These are phyloP conservation scores for Camelus dromedarius DNA, from an alignment of 2,113 vertebrate species.

Conservation along the genomic window DNA sequence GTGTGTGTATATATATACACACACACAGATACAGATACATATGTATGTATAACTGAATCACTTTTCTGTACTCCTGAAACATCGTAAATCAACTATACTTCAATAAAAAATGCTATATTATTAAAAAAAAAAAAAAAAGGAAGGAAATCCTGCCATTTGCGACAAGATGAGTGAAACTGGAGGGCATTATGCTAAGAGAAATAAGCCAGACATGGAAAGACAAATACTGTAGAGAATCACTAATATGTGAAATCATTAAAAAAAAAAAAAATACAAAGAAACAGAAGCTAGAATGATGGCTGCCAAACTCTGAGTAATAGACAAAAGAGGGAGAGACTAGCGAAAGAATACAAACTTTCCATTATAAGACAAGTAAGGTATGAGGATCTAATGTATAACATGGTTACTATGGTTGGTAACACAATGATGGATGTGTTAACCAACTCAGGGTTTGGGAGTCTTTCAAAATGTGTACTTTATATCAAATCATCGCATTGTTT, in stretches of 20 bases:
- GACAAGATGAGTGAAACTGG: background rate
- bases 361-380: background rate
- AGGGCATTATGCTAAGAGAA: background rate
- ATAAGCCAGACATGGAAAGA: background rate
- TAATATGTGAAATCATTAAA: background rate
- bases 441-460: background rate
- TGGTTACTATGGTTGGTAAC: background rate
- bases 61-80: too few relatives aligned
- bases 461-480: background rate
- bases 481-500: background rate
- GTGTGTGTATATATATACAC: too few relatives aligned
- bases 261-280: background rate
- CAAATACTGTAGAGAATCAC: background rate
- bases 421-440: background rate
- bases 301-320: background rate
- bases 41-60: too few relatives aligned
- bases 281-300: background rate
- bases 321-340: background rate
- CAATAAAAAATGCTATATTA: too few relatives aligned
- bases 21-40: too few relatives aligned
- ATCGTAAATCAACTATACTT: too few relatives aligned
- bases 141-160: background rate
- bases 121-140: background rate
- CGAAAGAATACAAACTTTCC: background rate
- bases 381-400: background rate